A percentile compares a stretch with the other conserved stretches of the same genome.
phyloP scores from a whole-genome alignment of 23 tunicate species.

The Ascidia mentula region DNA sequence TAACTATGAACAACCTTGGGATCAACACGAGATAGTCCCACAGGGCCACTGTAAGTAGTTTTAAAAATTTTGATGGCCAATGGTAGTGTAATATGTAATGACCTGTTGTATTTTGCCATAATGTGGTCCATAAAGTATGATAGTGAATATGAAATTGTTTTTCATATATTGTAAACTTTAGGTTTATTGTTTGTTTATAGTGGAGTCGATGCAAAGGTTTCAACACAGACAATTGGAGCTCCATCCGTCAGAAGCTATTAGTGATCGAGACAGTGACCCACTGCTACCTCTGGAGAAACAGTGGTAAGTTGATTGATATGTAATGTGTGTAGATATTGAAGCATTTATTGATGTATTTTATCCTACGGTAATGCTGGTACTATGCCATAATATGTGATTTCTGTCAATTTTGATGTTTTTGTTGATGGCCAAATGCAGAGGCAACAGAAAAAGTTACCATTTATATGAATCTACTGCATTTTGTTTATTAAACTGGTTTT shows the following conservation, averaged over 20 bases:
- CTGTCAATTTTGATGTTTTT: too few relatives aligned
- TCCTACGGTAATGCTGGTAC: too few relatives aligned
- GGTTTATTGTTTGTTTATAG: slow-evolving; percentile 17
- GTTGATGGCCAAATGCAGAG: too few relatives aligned
- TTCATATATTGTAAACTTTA: not conserved
- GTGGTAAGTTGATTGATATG: slow-evolving; percentile 55
- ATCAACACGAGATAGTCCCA: slow-evolving; percentile 27
- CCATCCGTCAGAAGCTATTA: slow-evolving; percentile 90
- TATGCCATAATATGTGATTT: too few relatives aligned
- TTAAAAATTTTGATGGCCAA: not conserved
- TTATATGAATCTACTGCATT: too few relatives aligned
- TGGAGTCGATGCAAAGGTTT: slow-evolving; percentile 89
- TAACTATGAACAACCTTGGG: slow-evolving; percentile 70
- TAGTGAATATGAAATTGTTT: not conserved
- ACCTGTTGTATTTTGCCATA: not conserved
- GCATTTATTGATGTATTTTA: too few relatives aligned
- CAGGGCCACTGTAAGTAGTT: slow-evolving; percentile 47
- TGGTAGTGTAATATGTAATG: not conserved
- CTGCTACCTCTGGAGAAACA: slow-evolving; percentile 61
- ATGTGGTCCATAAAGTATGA: not conserved
- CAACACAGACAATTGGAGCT: slow-evolving; percentile 76
- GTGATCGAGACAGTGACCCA: slow-evolving; percentile 63
- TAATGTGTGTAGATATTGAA: too few relatives aligned
- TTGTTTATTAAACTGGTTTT: not conserved
- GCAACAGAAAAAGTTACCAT: too few relatives aligned